Base-by-base conservation (phyloP, 1,140 invertebrate species). In the Venturia canescens region DNA sequence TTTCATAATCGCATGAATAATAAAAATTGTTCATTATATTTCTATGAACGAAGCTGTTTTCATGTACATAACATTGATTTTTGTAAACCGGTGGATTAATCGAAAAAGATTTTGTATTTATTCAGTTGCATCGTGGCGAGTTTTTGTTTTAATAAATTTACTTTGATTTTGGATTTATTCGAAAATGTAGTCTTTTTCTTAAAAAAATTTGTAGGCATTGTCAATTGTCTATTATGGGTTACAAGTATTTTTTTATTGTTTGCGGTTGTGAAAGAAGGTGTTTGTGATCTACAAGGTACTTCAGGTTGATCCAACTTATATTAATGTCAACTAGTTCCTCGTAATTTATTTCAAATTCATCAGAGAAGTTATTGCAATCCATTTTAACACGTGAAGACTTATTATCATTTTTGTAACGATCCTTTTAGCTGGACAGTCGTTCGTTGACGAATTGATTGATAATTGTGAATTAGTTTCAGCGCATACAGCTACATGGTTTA, bases 321-420 rank as follows among this genome's bases (percentile, higher is more conserved):
- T 78, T 57, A 78, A 78, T 78, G 11, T 23, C 29, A 34, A 27
- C 75, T 21, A 63, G 29, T 29, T 78, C 75, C 50, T 78, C 75
- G 18, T 78, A 38, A 29, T 78, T 60, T 1, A 78, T 60, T 18
- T 60, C 75, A 29, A 78, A 78, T 63, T 78, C 75, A 3, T 78
- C 75, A 26, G 16, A 53, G 31, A 78, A 29, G 50, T 29, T 63
- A 53, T 29, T 38, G 3, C 3, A 60, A 60, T 60, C 57, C 3
- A 7, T 16, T 60, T 26, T 26, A 0, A 11, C 23, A 57, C 66
- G 0, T 63, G 29, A 18, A 29, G 57, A 44, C 23, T 60, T 44
- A n/a, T 63, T 53, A 63, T 26, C 16, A 18, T 78, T 78, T 63
- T 57, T 48, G 57, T 21, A 23, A 60, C 23, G 1, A 23, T 60